These are phyloP conservation scores for Glaucidium brasilianum DNA, from an alignment of 2,113 vertebrate genomes.

Conservation along the genomic window DNA sequence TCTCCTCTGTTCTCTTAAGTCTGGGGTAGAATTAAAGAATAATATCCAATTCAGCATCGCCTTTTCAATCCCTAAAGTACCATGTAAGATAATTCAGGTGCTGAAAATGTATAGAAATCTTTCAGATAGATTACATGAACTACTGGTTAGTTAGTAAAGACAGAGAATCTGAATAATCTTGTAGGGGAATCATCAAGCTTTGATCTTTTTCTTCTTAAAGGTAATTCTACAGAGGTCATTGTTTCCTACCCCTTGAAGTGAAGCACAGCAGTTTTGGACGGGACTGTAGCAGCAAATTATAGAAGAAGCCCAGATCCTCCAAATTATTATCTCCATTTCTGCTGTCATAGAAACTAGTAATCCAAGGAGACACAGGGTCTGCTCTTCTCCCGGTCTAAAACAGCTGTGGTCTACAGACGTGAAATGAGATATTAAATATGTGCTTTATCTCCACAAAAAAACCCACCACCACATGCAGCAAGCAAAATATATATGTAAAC, in stretches of 20 bases:
- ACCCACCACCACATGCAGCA: not conserved
- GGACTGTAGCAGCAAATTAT: not conserved
- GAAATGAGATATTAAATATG: conserved; percentile 37
- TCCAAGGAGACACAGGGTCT: not conserved
- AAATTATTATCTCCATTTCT: conserved; percentile 3
- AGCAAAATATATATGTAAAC: not conserved
- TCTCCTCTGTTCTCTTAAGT: not conserved
- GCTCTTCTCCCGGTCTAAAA: not conserved
- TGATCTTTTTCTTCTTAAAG: conserved; percentile 9
- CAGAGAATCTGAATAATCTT: not conserved
- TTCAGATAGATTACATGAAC: not conserved
- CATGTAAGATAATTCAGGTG: not conserved
- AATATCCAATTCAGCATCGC: not conserved
- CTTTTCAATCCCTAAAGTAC: not conserved
- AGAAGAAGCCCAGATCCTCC: not conserved
- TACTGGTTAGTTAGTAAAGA: not conserved
- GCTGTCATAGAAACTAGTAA: conserved; percentile 1
- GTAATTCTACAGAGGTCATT: not conserved
- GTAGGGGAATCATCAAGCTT: not conserved
- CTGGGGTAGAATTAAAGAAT: not conserved
- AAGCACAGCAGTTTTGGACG: not conserved
- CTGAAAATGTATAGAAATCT: not conserved
- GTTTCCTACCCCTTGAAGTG: not conserved
- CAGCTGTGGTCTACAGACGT: not conserved
- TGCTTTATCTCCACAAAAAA: not conserved